Conservation (phyloP, 2,113 vertebrate species). For the Platichthys flesus region DNA sequence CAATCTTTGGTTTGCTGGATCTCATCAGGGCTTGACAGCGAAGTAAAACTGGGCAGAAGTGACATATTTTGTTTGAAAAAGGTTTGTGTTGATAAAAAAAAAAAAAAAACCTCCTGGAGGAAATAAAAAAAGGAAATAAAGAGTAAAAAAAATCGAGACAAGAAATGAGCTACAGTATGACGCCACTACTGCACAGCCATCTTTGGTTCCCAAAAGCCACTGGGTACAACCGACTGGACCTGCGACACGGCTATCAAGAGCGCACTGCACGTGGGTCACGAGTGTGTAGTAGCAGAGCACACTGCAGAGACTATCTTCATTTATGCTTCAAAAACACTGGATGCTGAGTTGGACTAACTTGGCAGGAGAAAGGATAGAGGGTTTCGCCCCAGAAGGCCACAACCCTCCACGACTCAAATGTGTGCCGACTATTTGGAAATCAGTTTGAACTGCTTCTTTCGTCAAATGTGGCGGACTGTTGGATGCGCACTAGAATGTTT, state of each 20-base stretch:
- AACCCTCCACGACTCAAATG: constrained; percentile 55
- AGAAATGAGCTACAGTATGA: constrained; percentile 74
- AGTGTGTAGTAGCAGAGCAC: constrained; percentile 70
- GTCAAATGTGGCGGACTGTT: constrained; percentile 42
- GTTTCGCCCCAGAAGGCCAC: constrained; percentile 44
- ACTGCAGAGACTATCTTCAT: constrained; percentile 83
- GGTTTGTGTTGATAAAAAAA: constrained; percentile 27
- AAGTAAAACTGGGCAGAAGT: constrained; percentile 68
- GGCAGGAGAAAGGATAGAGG: constrained; percentile 64
- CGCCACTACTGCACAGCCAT: constrained; percentile 84
- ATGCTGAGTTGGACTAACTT: constrained; percentile 78
- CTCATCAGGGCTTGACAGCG: constrained; percentile 77
- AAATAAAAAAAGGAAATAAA: constrained; percentile 48
- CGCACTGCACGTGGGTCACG: constrained; percentile 65
- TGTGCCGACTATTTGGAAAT: constrained; percentile 57
- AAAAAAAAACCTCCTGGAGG: constrained; percentile 33
- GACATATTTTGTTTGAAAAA: constrained; percentile 28
- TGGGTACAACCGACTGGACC: constrained; percentile 63
- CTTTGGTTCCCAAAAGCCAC: constrained; percentile 83
- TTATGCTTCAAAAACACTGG: constrained; percentile 84
- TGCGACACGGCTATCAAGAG: constrained; percentile 56
- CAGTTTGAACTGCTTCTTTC: constrained; percentile 55
- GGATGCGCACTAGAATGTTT: constrained; percentile 53
- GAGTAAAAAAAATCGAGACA: constrained; percentile 52
- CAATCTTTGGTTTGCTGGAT: constrained; percentile 97